Evolutionary conservation across 1,140 invertebrate species (phyloP), one percentile per base, ranked within the genome.

Genomic region (Ceratoteleas bidentatus): DNA sequence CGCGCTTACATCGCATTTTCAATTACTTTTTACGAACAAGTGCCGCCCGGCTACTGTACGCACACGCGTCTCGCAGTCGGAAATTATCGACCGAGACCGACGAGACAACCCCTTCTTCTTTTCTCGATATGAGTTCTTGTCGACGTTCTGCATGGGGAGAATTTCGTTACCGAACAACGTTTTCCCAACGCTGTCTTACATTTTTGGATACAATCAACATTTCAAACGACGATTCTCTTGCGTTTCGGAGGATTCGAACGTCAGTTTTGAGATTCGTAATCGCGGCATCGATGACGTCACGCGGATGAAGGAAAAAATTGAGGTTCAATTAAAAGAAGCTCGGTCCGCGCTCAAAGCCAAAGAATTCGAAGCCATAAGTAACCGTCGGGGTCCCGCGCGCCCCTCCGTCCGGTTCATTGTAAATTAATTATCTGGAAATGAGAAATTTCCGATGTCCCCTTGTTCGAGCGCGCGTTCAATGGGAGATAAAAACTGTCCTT

Each of bases 361-460:
- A 82, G 81, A 81, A 81, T 86, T 84, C 83, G 85, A 85, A 85
- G 84, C 77, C 85, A 85, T 86, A 88, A 90, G 87, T 86, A 89
- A 89, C 49, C 85, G 86, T 87, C 82, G 78, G 85, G 85, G 85
- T 77, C 85, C 78, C 80, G 86, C 76, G 24, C 24, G 24, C 85
- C 85, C 87, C 85, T 83, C 84, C 86, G 86, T 89, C 86, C 88
- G 88, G 86, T 87, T 91, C 87, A 91, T 91, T 91, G 89, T 91
- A 91, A 91, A 91, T 91, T 91, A 91, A 91, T 91, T 91, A 91
- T 86, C 89, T 91, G 90, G 90, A 91, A 91, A 91, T 91, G 87
- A 90, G 88, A 90, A 91, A 91, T 90, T 90, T 91, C 90, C 89
- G 88, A 87, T 89, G 81, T 84, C 84, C 85, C 83, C 83, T 84